These are phyloP conservation scores for Artemia sp. DNA, from an alignment of 2,888 invertebrate genomes.

Conservation along the genomic window DNA sequence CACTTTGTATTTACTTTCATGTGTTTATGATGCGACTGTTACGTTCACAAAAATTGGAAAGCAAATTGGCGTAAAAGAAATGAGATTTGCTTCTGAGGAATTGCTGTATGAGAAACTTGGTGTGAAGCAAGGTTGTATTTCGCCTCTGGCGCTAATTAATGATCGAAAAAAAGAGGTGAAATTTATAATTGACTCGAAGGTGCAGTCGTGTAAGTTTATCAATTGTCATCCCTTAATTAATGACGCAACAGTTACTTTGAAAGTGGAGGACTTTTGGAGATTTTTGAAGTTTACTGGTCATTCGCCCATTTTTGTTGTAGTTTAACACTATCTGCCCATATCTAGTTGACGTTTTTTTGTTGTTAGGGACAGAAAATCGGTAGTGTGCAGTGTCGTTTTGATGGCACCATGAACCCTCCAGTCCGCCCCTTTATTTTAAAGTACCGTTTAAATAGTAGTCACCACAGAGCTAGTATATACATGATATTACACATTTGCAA, in stretches of 20 bases:
- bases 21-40: conserved; percentile 30
- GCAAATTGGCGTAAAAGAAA: conserved; percentile 30
- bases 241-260: conserved; percentile 28
- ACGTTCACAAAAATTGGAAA: conserved; percentile 31
- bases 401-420: no score
- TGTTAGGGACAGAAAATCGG: no score
- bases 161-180: conserved; percentile 29
- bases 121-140: conserved; percentile 31
- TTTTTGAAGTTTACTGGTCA: conserved; percentile 29
- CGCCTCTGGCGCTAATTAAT: conserved; percentile 31
- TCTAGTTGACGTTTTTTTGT: no score
- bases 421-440: no score
- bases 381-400: no score
- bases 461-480: no score
- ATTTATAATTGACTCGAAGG: conserved; percentile 27
- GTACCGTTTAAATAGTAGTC: no score
- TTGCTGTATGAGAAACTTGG: conserved; percentile 30
- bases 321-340: neutral
- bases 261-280: conserved; percentile 26
- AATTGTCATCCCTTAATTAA: conserved; percentile 32
- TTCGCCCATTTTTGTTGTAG: conserved; percentile 23
- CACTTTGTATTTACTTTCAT: conserved; percentile 30
- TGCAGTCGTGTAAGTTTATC: conserved; percentile 28
- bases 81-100: conserved; percentile 31
- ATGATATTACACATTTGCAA: no score